Evolutionary conservation across 2,797 vertebrate genomes (phyloP).

Genomic region (Iguana delicatissima): DNA sequence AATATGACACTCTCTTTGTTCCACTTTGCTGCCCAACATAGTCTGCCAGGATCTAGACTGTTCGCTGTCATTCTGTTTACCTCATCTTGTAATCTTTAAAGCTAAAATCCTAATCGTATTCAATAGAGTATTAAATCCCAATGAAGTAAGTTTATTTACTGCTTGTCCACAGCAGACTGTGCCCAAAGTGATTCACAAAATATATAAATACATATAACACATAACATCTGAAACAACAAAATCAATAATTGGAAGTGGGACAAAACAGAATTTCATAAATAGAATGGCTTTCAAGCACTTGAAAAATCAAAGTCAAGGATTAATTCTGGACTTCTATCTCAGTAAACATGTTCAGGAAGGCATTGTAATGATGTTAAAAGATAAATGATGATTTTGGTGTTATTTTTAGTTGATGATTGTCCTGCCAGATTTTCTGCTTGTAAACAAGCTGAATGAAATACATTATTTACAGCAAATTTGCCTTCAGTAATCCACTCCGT

Average conservation of each 20-base stretch:
- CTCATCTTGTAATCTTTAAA: neutral
- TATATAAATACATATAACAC: neutral
- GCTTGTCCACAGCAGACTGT: neutral
- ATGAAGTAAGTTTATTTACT: neutral
- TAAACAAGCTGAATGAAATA: neutral
- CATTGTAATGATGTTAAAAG: neutral
- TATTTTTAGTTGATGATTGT: neutral
- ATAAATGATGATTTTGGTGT: neutral
- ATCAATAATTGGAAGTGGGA: neutral
- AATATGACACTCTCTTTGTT: neutral
- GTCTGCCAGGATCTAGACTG: neutral
- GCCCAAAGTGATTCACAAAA: neutral
- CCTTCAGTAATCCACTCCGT: neutral
- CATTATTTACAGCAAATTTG: slow-evolving; percentile 8
- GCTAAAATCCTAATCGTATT: neutral
- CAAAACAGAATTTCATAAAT: neutral
- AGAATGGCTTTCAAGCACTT: neutral
- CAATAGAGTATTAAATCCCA: neutral
- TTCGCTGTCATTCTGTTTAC: neutral
- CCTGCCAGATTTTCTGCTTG: neutral
- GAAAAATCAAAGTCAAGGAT: neutral
- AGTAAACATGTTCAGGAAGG: neutral
- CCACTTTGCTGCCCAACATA: neutral
- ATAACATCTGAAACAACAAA: neutral
- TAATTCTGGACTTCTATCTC: neutral